Conservation (phyloP, 2,797 vertebrate genomes). For the Tinamus major region DNA sequence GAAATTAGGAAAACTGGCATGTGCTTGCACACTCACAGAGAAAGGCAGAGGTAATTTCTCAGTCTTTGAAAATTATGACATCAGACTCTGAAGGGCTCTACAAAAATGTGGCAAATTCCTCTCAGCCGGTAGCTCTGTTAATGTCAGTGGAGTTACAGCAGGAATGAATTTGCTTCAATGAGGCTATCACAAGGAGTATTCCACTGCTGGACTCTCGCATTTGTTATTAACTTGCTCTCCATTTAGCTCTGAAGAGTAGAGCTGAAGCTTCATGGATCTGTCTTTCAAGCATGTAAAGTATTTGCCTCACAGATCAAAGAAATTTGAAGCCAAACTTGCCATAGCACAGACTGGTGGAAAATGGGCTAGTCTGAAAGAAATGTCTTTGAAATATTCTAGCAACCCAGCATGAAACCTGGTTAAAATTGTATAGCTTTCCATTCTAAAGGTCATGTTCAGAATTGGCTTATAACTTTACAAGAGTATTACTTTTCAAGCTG, state of each 20-base stretch:
- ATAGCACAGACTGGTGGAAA: constrained; percentile 24
- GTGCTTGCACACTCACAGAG: not conserved
- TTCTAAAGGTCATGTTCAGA: constrained; percentile 58
- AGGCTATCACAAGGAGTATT: constrained; percentile 37
- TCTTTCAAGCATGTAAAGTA: constrained; percentile 74
- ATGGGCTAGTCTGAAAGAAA: constrained; percentile 50
- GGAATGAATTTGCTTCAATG: constrained; percentile 58
- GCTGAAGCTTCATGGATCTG: constrained; percentile 1
- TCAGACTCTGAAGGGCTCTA: constrained; percentile 42
- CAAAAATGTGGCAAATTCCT: constrained; percentile 57
- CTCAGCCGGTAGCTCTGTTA: constrained; percentile 58
- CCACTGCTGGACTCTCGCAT: constrained; percentile 20
- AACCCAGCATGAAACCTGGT: constrained; percentile 59
- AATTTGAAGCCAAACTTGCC: constrained; percentile 43
- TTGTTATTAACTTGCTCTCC: constrained; percentile 49
- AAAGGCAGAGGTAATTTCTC: constrained; percentile 34
- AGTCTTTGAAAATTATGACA: constrained; percentile 45
- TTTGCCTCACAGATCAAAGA: constrained; percentile 51
- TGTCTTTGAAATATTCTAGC: constrained; percentile 61
- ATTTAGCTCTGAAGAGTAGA: constrained; percentile 45
- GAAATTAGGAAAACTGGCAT: not conserved
- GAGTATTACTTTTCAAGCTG: constrained; percentile 46
- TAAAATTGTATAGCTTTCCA: constrained; percentile 63
- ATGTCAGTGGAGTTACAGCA: constrained; percentile 42
- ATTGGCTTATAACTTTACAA: constrained; percentile 43